A percentile compares a stretch with the other conserved stretches of the same genome.
Evolutionary conservation across 1,140 invertebrate genomes (phyloP).

Genomic region (Bombus sylvicola): DNA sequence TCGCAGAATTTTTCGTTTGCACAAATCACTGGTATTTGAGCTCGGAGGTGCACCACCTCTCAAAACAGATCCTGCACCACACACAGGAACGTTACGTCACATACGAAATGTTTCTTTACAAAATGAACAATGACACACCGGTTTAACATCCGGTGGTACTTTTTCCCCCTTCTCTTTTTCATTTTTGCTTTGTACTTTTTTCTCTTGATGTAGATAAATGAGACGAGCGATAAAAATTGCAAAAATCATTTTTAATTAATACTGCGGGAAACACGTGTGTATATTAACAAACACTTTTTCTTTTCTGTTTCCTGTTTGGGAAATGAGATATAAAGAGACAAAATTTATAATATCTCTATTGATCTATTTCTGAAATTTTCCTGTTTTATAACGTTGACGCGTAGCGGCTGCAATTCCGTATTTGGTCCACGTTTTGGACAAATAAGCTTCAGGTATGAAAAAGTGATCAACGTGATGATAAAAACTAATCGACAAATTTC

Average conservation of each 20-base stretch:
- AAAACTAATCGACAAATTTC: not conserved
- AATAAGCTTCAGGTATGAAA: not conserved
- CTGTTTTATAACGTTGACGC: not conserved
- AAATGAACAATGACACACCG: constrained; percentile 47
- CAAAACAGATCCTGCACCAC: constrained; percentile 79
- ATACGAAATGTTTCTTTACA: constrained; percentile 61
- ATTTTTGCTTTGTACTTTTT: not conserved
- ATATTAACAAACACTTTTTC: no score
- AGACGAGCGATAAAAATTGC: not conserved
- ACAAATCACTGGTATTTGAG: not conserved
- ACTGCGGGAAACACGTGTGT: no score
- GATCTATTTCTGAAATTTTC: not conserved
- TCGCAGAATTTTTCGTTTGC: not conserved
- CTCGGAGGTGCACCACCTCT: constrained; percentile 80
- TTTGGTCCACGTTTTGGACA: not conserved
- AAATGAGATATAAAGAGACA: no score
- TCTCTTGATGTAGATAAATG: not conserved
- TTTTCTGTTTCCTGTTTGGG: no score
- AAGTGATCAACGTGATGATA: not conserved
- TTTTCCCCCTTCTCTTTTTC: not conserved
- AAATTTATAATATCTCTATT: not conserved
- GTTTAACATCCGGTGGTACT: no score
- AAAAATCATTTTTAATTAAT: no score
- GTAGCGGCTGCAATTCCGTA: not conserved
- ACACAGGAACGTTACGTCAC: constrained; percentile 79